A percentile compares a stretch with the other conserved stretches of the same genome.
Conservation (phyloP, 2,888 invertebrate genomes). For the Ophion obscuratus region DNA sequence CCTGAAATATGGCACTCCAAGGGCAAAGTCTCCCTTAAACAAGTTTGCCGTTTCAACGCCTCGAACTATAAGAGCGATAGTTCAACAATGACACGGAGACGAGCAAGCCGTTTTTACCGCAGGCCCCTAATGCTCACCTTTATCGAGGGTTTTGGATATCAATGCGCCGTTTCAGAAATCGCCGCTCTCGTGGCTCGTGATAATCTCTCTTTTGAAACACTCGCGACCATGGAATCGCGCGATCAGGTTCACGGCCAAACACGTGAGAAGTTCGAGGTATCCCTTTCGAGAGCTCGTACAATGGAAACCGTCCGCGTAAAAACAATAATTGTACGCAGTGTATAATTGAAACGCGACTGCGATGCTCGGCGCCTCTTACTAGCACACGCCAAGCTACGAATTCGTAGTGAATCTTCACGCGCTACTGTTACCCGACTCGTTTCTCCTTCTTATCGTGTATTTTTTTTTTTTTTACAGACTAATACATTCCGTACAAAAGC, state of each 20-base stretch:
- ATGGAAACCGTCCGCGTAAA: neutral
- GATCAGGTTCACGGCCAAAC: slow-evolving; percentile 39
- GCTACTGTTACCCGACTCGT: neutral
- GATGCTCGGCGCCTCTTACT: slow-evolving; percentile 7
- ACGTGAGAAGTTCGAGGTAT: slow-evolving; percentile 28
- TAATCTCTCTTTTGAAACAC: neutral
- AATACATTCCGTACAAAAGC: slow-evolving; percentile 38
- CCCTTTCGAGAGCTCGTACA: slow-evolving; percentile 16
- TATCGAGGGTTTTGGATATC: slow-evolving; percentile 27
- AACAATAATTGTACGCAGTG: slow-evolving; percentile 7
- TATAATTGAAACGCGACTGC: slow-evolving; percentile 6
- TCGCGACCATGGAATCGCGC: neutral
- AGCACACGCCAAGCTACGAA: neutral
- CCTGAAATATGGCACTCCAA: too few relatives aligned
- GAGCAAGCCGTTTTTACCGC: neutral
- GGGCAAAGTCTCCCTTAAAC: too few relatives aligned
- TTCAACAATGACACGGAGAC: neutral
- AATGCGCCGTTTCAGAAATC: slow-evolving; percentile 13
- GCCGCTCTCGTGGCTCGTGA: slow-evolving; percentile 1
- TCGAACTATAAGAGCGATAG: neutral
- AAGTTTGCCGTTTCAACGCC: neutral
- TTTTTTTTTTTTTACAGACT: slow-evolving; percentile 38
- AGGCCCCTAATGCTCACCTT: slow-evolving; percentile 33
- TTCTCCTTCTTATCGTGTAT: slow-evolving; percentile 4
- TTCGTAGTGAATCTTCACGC: neutral